Conservation (phyloP, 2,113 vertebrate genomes). For the Nicator chloris region DNA sequence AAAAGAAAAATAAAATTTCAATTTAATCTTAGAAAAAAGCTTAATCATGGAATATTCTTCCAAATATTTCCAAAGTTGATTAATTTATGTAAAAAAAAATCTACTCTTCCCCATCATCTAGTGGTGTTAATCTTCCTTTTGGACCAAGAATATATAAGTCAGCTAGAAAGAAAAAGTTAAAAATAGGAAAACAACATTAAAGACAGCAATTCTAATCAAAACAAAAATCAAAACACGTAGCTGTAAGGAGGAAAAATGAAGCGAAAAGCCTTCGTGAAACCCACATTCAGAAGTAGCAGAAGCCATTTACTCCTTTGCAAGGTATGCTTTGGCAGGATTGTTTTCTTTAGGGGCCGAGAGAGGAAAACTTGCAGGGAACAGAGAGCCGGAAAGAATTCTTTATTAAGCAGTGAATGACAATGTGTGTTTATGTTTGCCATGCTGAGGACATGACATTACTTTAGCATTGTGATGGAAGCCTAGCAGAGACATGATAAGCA, state of each 20-base stretch:
- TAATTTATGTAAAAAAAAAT: neutral
- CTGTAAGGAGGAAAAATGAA: neutral
- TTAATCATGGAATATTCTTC: neutral
- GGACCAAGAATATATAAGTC: neutral
- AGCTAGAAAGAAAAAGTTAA: neutral
- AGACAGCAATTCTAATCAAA: neutral
- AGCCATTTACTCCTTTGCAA: neutral
- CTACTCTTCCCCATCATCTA: neutral
- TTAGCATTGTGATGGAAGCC: neutral
- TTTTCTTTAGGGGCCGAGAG: neutral
- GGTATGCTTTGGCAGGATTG: neutral
- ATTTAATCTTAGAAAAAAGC: neutral
- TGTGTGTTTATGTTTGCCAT: neutral
- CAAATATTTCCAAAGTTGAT: neutral
- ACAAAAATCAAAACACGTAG: neutral
- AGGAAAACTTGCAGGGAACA: neutral
- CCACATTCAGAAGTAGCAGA: neutral
- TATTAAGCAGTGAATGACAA: neutral
- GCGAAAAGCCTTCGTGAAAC: neutral
- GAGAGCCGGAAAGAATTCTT: neutral
- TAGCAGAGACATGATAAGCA: neutral
- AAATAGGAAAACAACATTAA: neutral
- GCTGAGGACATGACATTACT: neutral
- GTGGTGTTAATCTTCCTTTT: neutral
- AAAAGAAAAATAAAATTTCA: neutral